phyloP scores from a whole-genome alignment of 92 coral and sea anemone species.

The Parazoanthus darwini region DNA sequence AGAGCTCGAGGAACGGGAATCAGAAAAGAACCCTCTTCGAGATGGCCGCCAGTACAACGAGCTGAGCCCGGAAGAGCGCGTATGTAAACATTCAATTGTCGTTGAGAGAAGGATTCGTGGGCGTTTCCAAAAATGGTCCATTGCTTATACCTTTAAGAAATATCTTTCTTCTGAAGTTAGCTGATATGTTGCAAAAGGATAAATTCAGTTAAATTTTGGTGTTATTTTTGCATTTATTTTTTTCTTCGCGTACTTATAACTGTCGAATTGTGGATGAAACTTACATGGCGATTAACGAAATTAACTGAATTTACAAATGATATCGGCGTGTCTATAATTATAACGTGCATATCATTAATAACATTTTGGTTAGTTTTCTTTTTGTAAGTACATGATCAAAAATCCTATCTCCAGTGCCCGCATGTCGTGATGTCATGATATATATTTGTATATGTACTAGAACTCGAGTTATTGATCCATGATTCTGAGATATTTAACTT shows the following conservation, averaged over 20 bases:
- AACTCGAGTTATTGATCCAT: neutral
- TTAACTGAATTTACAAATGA: slow-evolving; percentile 28
- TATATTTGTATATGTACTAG: neutral
- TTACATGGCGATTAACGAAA: slow-evolving; percentile 23
- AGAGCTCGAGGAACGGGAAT: slow-evolving; percentile 63
- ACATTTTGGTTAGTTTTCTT: neutral
- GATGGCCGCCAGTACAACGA: slow-evolving; percentile 64
- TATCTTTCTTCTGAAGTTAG: neutral
- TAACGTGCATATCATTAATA: neutral
- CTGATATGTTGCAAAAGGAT: neutral
- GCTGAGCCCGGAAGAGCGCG: slow-evolving; percentile 72
- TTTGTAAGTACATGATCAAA: neutral
- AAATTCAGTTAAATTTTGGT: neutral
- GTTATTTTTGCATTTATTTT: neutral
- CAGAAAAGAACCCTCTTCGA: slow-evolving; percentile 64
- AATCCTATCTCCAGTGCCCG: neutral
- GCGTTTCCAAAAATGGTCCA: slow-evolving; percentile 44
- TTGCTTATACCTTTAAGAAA: neutral
- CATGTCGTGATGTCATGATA: neutral
- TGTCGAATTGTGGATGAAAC: slow-evolving; percentile 1
- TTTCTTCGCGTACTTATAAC: neutral
- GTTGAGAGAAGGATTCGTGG: slow-evolving; percentile 44
- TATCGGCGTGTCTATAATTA: neutral
- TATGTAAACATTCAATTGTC: slow-evolving; percentile 49
- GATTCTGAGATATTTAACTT: neutral